Conservation (phyloP, 2,888 invertebrate species). For the Chaetogeoica ovagalla region DNA sequence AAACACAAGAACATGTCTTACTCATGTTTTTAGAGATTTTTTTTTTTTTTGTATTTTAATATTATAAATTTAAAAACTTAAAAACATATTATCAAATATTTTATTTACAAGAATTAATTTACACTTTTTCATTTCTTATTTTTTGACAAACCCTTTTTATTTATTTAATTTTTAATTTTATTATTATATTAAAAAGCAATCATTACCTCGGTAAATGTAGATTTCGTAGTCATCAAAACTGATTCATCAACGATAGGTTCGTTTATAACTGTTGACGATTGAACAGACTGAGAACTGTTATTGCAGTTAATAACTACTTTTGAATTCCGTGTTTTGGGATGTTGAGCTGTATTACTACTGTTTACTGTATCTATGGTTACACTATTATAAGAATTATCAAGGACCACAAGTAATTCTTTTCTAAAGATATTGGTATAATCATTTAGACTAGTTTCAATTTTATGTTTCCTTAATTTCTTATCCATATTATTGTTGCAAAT, state of each 20-base stretch:
- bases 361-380: slow-evolving; percentile 6
- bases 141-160: no score
- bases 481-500: background rate
- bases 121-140: no score
- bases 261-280: background rate
- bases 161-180: no score
- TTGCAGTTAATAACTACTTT: background rate
- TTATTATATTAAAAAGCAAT: background rate
- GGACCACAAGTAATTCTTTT: slow-evolving; percentile 29
- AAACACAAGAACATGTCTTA: no score
- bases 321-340: slow-evolving; percentile 22
- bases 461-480: background rate
- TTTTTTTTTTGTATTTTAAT: no score
- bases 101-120: no score
- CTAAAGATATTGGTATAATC: background rate
- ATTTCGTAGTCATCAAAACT: slow-evolving; percentile 11
- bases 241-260: background rate
- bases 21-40: no score
- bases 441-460: background rate
- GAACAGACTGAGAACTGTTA: slow-evolving; percentile 4
- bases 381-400: slow-evolving; percentile 19
- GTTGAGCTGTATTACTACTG: background rate
- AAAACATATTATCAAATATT: no score
- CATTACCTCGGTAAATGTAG: slow-evolving; percentile 25
- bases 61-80: no score